Percentiles rank a stretch among this genome's conserved stretches.
Conservation (phyloP, 2,113 vertebrate species). For the Lepus americanus region DNA sequence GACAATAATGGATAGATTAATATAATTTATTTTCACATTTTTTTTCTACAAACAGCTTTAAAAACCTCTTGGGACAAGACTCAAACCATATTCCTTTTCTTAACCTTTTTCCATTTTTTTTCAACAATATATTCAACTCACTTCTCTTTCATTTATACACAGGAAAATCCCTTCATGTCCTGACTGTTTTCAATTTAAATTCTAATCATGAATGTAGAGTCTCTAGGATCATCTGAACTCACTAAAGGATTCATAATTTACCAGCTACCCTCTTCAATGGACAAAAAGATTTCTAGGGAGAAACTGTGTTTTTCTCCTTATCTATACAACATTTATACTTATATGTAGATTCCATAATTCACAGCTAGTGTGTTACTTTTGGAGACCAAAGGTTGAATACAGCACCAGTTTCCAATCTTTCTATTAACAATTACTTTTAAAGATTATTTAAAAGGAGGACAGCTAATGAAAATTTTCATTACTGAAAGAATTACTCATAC, state of each 20-base stretch:
- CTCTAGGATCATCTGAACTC: background rate
- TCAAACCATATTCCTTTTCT: background rate
- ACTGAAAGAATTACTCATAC: background rate
- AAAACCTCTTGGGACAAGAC: background rate
- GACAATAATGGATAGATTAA: constrained; percentile 68
- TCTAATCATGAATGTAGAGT: constrained; percentile 16
- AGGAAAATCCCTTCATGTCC: background rate
- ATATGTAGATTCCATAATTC: constrained; percentile 7
- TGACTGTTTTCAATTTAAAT: constrained; percentile 13
- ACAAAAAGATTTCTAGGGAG: background rate
- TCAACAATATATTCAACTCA: background rate
- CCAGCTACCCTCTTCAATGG: background rate
- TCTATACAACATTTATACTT: background rate
- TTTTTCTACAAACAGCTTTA: constrained; percentile 64
- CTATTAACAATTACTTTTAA: background rate
- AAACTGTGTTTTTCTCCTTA: background rate
- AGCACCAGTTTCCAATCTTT: background rate
- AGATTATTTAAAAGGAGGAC: background rate
- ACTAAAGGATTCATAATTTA: constrained; percentile 14
- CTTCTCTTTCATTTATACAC: background rate
- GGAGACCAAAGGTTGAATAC: background rate
- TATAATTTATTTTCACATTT: constrained; percentile 76
- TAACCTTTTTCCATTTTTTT: background rate
- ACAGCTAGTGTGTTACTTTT: background rate
- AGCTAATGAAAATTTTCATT: background rate